Base-by-base conservation (phyloP, 2,888 invertebrate genomes). In the Sminthurides aquaticus region DNA sequence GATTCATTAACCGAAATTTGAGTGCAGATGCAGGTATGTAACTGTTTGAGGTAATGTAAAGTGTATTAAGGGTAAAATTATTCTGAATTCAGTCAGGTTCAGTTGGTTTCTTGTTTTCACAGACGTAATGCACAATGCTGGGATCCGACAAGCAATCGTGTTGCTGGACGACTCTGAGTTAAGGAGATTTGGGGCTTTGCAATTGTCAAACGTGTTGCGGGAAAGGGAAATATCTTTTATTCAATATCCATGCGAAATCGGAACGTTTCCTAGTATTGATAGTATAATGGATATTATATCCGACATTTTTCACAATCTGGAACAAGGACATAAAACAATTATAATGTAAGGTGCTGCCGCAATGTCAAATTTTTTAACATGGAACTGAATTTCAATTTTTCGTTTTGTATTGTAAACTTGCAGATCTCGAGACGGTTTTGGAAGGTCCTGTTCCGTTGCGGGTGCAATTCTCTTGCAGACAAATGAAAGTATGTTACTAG, bases 371-470 rank as follows among this genome's bases (percentile, higher is more conserved):
- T 48, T 52, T 60, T 49, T 2, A n/a, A 48, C 11, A 20, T 59
- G 15, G 11, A 20, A 43, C 22, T 24, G 3, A 60, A 11, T n/a
- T 60, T 25, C 52, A 29, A 20, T 25, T 5, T 60, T 1, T 25
- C 24, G 24, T 49, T 24, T n/a, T n/a, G n/a, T n/a, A n/a, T n/a
- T n/a, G n/a, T n/a, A n/a, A n/a, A 34, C 43, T 11, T 34, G 43
- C 22, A 66, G 66, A 18, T 67, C 67, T 18, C 28, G 67, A 26
- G 67, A 67, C 29, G 67, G 67, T 22, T 55, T 64, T 55, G 67
- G 67, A 29, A 26, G 67, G 20, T 43, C 59, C 5, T 67, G 63
- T 56, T 57, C 55, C 2, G 60, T 67, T 27, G 67, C 54, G 1
- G 63, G 48, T 24, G 60, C 64, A 18, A n/a, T 67, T 2, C 49